Conservation (phyloP, 2,113 vertebrate genomes). For the Saimiri boliviensis region DNA sequence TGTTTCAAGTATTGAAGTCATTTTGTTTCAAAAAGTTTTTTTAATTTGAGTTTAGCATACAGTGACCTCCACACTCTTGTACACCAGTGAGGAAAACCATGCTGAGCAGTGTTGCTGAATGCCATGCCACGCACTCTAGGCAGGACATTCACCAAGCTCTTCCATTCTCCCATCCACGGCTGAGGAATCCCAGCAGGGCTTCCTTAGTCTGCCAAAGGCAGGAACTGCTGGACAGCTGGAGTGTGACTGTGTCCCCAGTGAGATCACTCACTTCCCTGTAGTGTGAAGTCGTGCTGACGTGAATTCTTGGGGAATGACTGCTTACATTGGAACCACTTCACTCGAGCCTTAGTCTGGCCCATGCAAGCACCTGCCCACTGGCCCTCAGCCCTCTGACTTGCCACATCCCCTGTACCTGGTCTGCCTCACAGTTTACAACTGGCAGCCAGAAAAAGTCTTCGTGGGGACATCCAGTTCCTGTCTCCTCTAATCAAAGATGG, state of each 20-base stretch:
- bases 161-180: background rate
- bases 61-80: background rate
- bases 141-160: background rate
- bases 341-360: background rate
- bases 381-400: background rate
- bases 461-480: background rate
- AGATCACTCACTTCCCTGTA: too few relatives aligned
- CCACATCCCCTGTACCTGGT: background rate
- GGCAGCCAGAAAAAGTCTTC: background rate
- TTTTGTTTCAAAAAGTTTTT: background rate
- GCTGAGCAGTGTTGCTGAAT: too few relatives aligned
- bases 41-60: background rate
- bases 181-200: too few relatives aligned
- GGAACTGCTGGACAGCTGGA: background rate
- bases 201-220: background rate
- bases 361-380: fast-evolving
- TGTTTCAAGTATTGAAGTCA: background rate
- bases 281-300: background rate
- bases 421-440: background rate
- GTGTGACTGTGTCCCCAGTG: background rate
- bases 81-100: background rate
- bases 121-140: background rate
- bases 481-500: background rate
- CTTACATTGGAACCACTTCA: background rate
- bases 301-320: background rate